Conservation (phyloP, 2,888 invertebrate genomes). For the Plemyria rubiginata region DNA sequence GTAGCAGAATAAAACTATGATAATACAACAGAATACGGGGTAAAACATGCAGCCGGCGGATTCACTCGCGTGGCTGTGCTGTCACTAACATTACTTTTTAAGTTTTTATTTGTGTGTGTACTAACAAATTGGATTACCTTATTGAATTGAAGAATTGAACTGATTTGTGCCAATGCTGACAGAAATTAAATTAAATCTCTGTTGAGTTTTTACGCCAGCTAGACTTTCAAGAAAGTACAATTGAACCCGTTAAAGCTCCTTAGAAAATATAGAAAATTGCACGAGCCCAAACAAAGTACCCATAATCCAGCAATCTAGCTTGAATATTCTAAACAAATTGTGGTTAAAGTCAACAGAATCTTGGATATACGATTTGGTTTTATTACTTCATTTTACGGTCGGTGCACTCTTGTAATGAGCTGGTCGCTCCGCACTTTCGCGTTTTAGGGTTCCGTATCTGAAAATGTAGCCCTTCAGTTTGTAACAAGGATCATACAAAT, state of each 20-base stretch:
- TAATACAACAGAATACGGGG: no score
- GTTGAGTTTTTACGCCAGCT: no score
- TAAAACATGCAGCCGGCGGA: no score
- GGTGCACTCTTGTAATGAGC: conserved; percentile 52
- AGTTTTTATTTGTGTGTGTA: no score
- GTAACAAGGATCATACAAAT: no score
- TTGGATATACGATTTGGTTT: conserved; percentile 43
- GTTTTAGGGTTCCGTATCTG: conserved; percentile 9
- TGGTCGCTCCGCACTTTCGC: conserved; percentile 46
- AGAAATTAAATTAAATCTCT: no score
- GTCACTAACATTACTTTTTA: no score
- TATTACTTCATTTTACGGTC: conserved; percentile 62
- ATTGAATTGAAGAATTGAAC: no score
- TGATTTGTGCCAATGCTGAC: no score
- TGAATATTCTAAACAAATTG: conserved; percentile 27
- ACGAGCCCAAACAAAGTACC: conserved; percentile 8
- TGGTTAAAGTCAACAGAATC: conserved; percentile 53
- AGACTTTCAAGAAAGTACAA: neutral
- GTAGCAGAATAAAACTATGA: no score
- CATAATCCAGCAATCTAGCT: conserved; percentile 9
- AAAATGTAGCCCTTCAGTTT: neutral
- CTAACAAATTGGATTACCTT: no score
- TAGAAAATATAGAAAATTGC: conserved; percentile 1
- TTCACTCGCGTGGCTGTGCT: no score
- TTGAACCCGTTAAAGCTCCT: neutral